Evolutionary conservation across 2,113 vertebrate genomes (phyloP).

Genomic region (Rana temporaria): DNA sequence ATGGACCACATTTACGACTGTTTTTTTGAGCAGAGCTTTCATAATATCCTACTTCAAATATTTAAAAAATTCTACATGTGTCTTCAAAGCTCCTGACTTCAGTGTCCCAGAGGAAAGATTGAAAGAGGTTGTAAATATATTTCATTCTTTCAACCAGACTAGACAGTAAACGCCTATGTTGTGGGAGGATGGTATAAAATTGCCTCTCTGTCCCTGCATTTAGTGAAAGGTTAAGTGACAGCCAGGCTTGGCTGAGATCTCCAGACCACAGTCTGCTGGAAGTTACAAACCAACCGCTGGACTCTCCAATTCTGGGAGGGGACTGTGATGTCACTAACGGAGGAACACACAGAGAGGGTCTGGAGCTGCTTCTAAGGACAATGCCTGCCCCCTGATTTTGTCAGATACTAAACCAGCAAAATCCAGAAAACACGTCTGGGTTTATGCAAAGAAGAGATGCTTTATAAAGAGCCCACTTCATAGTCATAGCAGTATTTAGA

Average conservation of each 20-base stretch:
- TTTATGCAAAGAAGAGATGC: slow-evolving; percentile 8
- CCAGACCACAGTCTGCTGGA: slow-evolving; percentile 55
- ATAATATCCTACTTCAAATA: background rate
- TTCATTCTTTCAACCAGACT: slow-evolving; percentile 54
- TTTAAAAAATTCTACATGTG: background rate
- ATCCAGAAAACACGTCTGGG: slow-evolving; percentile 5
- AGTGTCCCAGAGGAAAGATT: slow-evolving; percentile 12
- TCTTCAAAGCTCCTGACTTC: slow-evolving; percentile 21
- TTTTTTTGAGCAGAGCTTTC: background rate
- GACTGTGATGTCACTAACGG: slow-evolving; percentile 28
- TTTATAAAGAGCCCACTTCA: background rate
- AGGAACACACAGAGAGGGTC: slow-evolving; percentile 41
- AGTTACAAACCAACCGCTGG: slow-evolving; percentile 55
- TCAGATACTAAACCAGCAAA: background rate
- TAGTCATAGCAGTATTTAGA: background rate
- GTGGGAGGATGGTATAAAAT: slow-evolving; percentile 56
- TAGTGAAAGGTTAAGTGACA: slow-evolving; percentile 58
- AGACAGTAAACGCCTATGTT: slow-evolving; percentile 45
- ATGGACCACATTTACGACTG: background rate
- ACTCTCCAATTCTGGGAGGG: slow-evolving; percentile 45
- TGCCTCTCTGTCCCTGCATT: slow-evolving; percentile 59
- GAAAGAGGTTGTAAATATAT: slow-evolving; percentile 36
- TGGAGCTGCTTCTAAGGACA: slow-evolving; percentile 15
- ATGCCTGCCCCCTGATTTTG: background rate
- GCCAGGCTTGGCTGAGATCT: slow-evolving; percentile 59